Base-by-base conservation (phyloP, 2,113 vertebrate genomes). In the Poeciliopsis turrubarensis region DNA sequence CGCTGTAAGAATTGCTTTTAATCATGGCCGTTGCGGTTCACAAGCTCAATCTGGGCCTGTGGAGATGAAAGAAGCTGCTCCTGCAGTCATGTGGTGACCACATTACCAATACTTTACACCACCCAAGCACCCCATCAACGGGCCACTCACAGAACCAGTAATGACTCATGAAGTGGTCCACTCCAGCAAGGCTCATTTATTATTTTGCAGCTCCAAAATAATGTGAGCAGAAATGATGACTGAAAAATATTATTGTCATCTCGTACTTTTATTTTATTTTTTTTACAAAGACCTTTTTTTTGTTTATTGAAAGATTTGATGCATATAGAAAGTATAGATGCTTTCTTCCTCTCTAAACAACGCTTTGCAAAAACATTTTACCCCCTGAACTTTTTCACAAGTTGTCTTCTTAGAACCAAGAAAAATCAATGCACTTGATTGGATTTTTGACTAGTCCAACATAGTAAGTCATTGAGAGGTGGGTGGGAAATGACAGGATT, bases 31-130 rank as follows among this genome's bases (percentile, higher is more conserved):
- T 83, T 84, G 74, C 62, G 67, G n/a, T 83, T 84, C 78, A 62
- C 67, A 37, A 73, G 68, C 60, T 72, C 15, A 70, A 63, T 44
- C 65, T 41, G 74, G 60, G 71, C 73, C 75, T 81, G 80, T 75
- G 30, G 83, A 86, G 83, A 89, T 87, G 65, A 87, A 87, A 89
- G 74, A 78, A 78, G 29, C 47, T 1, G 22, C 27, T 77, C 74
- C 65, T 77, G 75, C 51, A 64, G 75, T 81, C 71, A 57, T 62
- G 60, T 39, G 64, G 30, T 39, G 54, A 32, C 73, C 62, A 67
- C 77, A 72, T 64, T 54, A 78, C 85, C 71, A 78, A 72, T 84
- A 73, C 75, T 72, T 70, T 47, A 26, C 60, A 51, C 34, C 30
- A 54, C 47, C 34, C 64, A 60, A 78, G 57, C 64, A 69, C 27